These are phyloP conservation scores for Sapajus apella DNA, from an alignment of 2,113 vertebrate genomes.

Conservation along the genomic window DNA sequence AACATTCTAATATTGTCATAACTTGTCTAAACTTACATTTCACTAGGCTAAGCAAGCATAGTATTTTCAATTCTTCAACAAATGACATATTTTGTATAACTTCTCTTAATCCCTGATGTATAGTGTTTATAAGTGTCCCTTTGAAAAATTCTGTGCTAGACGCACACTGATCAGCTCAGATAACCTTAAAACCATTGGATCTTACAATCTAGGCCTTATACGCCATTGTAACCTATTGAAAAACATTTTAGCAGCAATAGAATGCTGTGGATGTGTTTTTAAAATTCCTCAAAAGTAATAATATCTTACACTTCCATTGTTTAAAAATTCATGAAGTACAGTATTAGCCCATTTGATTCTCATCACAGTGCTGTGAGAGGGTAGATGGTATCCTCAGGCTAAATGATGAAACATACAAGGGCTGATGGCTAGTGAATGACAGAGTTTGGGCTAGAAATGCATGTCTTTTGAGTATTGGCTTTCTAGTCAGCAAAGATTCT, in stretches of 20 bases:
- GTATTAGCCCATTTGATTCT: not conserved
- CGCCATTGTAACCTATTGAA: not conserved
- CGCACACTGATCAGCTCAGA: not conserved
- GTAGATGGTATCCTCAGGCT: not conserved
- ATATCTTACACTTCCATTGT: not conserved
- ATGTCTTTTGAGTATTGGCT: not conserved
- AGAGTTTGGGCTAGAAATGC: not conserved
- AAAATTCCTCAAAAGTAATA: not conserved
- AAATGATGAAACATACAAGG: not conserved
- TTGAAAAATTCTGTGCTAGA: not conserved
- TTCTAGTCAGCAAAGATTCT: not conserved
- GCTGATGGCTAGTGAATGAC: not conserved
- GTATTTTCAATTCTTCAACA: not conserved
- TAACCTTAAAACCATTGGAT: not conserved
- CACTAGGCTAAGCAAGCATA: not conserved
- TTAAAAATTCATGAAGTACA: not conserved
- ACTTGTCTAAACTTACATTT: not conserved
- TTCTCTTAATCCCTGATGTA: not conserved
- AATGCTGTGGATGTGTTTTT: not conserved
- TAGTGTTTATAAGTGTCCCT: not conserved
- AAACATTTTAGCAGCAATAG: not conserved
- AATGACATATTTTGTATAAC: not conserved
- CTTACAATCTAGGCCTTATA: not conserved
- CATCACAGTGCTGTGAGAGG: not conserved
- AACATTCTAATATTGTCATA: not conserved